Evolutionary conservation across 2,888 invertebrate species (phyloP).

Genomic region (Leuctra nigra): DNA sequence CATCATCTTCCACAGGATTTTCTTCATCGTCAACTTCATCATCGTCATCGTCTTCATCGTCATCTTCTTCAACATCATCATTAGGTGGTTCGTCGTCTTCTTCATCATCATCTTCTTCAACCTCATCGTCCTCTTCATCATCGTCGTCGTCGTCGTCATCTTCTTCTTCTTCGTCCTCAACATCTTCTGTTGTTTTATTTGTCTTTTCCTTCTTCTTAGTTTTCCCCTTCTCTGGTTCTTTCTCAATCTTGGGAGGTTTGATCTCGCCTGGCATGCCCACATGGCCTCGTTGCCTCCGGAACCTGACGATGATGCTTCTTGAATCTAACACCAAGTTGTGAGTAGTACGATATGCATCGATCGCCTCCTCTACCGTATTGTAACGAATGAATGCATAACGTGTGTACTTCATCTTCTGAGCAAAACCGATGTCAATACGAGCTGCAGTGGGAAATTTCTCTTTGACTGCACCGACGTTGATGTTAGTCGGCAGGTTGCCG

Average conservation of each 20-base stretch:
- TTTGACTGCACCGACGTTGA: slow-evolving; percentile 55
- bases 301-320: slow-evolving; percentile 58
- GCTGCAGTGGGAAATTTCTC: slow-evolving; percentile 52
- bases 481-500: slow-evolving; percentile 58
- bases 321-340: slow-evolving; percentile 54
- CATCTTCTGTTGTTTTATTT: slow-evolving; percentile 28
- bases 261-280: slow-evolving; percentile 51
- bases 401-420: slow-evolving; percentile 43
- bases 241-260: slow-evolving; percentile 38
- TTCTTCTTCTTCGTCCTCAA: slow-evolving; percentile 28
- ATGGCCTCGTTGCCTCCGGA: slow-evolving; percentile 52
- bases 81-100: slow-evolving; percentile 18
- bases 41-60: slow-evolving; percentile 20
- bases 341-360: slow-evolving; percentile 53
- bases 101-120: slow-evolving; percentile 23
- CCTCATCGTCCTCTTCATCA: slow-evolving; percentile 32
- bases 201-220: slow-evolving; percentile 20
- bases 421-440: slow-evolving; percentile 59
- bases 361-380: slow-evolving; percentile 51
- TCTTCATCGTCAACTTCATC: slow-evolving; percentile 20
- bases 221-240: slow-evolving; percentile 13
- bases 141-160: slow-evolving; percentile 34
- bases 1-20: no score
- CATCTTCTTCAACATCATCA: slow-evolving; percentile 18
- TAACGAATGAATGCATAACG: slow-evolving; percentile 60